Evolutionary conservation across 2,888 invertebrate species (phyloP).

Genomic region (Acrobasis consociella): DNA sequence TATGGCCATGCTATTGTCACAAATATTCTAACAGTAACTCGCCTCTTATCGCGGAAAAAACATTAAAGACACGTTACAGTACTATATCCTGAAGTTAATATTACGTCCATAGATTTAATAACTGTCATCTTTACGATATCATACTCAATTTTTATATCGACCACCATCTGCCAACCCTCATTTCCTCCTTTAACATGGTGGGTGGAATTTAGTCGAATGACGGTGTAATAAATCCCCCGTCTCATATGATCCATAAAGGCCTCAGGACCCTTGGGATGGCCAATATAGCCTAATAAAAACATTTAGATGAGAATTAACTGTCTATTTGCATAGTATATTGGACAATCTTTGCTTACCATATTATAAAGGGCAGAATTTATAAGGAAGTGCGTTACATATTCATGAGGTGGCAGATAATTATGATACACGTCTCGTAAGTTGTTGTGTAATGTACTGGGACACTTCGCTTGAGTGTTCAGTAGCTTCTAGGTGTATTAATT

Average conservation of each 20-base stretch:
- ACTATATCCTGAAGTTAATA: conserved; percentile 1
- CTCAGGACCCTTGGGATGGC: conserved; percentile 35
- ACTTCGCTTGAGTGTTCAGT: conserved; percentile 3
- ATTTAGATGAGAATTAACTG: conserved; percentile 40
- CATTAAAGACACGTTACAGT: background rate
- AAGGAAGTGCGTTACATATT: conserved; percentile 2
- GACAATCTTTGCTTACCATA: conserved; percentile 26
- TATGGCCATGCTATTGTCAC: too few relatives aligned
- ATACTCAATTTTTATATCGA: conserved; percentile 38
- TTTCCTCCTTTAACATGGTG: conserved; percentile 59
- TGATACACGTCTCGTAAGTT: conserved; percentile 3
- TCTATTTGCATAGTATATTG: conserved; percentile 36
- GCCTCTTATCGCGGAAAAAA: too few relatives aligned
- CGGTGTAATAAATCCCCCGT: conserved; percentile 65
- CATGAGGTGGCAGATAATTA: conserved; percentile 12
- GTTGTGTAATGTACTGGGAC: conserved; percentile 10
- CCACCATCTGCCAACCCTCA: conserved; percentile 63
- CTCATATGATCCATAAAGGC: conserved; percentile 67
- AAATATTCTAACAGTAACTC: too few relatives aligned
- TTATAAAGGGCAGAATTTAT: conserved; percentile 22
- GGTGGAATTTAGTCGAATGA: conserved; percentile 65
- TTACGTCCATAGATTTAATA: conserved; percentile 48
- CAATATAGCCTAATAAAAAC: conserved; percentile 45
- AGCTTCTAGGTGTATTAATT: conserved; percentile 4
- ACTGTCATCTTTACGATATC: conserved; percentile 52